Evolutionary conservation across 35 echinoderm and acorn worm genomes (phyloP), one percentile per base, ranked within the genome.

Genomic region (Patiria miniata): DNA sequence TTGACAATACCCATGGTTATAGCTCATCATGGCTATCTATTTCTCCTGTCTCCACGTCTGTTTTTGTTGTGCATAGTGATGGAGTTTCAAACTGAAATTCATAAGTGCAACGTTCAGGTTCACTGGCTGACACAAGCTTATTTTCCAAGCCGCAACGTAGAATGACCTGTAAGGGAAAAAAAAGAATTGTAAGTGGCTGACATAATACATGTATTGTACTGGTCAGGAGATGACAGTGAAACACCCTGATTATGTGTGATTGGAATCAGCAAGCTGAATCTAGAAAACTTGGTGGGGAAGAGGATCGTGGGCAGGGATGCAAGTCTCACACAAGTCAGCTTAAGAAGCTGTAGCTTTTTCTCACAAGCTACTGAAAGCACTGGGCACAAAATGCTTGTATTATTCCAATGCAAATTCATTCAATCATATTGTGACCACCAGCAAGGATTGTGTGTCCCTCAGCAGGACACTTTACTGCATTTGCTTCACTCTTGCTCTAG

Each of bases 1-100:
- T 12, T 47, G 12, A 47, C 12, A 47, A 47, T 12, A 47, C 12
- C 42, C 53, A 17, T 36, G 30, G 82, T 92, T 86, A 92, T 92
- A 92, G 90, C 57, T 92, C 90, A 40, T 87, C 85, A 54, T 92
- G 90, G 22, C 54, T 83, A 73, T 92, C 85, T 68, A 55, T 90
- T 61, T 83, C 83, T 19, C 78, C 80, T 15, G 88, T 84, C 22
- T 78, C 56, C 12, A 56, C 4, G 36, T 90, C 88, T 52, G 59
- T 88, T 51, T 87, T 87, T 34, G 44, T 73, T 55, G 38, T 52
- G 53, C 90, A 92, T 40, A 92, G 54, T 15, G 90, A 84, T 51
- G 90, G 90, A 15, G 90, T 92, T 68, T 68, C 81, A 83, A 92
- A 92, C 69, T 92, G 84, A 77, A 92, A 87, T 40, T 92, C 77